Evolutionary conservation across 35 echinoderm and acorn worm species (phyloP).

Genomic region (Strongylocentrotus purpuratus): DNA sequence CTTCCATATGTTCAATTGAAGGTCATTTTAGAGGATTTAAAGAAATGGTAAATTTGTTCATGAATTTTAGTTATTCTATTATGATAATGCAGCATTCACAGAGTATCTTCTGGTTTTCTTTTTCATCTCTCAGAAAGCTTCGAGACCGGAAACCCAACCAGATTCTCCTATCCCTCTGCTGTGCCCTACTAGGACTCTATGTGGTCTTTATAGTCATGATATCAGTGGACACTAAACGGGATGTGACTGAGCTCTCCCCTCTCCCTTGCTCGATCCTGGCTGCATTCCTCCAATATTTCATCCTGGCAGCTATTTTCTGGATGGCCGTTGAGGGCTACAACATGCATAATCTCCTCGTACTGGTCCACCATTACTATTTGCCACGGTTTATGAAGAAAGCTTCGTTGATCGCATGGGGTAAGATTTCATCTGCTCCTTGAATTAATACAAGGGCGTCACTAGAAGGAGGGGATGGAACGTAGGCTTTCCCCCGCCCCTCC

Average conservation of each 20-base stretch:
- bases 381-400: slow-evolving; percentile 65
- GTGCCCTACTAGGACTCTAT: slow-evolving; percentile 62
- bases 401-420: slow-evolving; percentile 66
- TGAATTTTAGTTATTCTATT: no score
- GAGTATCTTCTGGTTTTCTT: no score
- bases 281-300: slow-evolving; percentile 68
- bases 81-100: no score
- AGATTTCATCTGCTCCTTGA: not conserved
- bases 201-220: slow-evolving; percentile 38
- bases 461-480: no score
- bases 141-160: slow-evolving; percentile 50
- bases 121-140: slow-evolving; percentile 42
- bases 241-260: not conserved
- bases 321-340: slow-evolving; percentile 70
- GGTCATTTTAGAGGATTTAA: no score
- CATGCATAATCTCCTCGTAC: slow-evolving; percentile 62
- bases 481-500: no score
- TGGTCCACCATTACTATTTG: slow-evolving; percentile 55
- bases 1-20: no score
- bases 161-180: slow-evolving; percentile 54
- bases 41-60: no score
- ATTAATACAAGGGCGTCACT: no score
- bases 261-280: slow-evolving; percentile 44
- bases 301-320: slow-evolving; percentile 57
- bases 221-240: not conserved